Base-by-base conservation (phyloP, 30 jellyfish, hydroid and myxozoan species). In the Turritopsis dohrnii region DNA sequence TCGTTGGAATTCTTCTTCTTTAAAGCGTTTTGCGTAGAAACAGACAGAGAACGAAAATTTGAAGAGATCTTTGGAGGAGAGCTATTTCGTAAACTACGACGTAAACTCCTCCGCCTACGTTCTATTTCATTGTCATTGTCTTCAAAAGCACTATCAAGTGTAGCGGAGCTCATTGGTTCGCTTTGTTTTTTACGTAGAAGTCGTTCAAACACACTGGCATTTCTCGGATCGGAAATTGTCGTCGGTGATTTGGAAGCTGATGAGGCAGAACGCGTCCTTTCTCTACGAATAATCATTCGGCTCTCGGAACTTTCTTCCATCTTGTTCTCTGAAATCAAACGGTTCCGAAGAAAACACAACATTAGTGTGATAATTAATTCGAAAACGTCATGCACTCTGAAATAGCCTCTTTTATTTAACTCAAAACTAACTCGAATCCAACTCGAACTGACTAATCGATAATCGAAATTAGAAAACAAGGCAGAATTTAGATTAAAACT, bases 171-270 rank as follows among this genome's bases (percentile, higher is more conserved):
- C 22, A 18, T 23, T 19, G 77, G 31, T n/a, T 23, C 31, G 16
- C 74, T 77, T 1, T 26, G 72, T 1, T 77, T 77, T 77, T 60
- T 77, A 29, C 85, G 66, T 5, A 77, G 72, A 29, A 77, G 72
- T 19, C 85, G 77, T 60, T 77, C 85, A 25, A 25, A 77, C 22
- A 77, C 71, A 7, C 24, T 26, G 3, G 74, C 75, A 25, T 77
- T 77, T 29, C 66, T 60, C 53, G 85, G 85, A 30, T 77, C 71
- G n/a, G n/a, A n/a, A n/a, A n/a, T n/a, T n/a, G n/a, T n/a, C 19
- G 73, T 60, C 77, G 77, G 9, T 9, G 77, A 9, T 69, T 69
- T 16, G 30, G 77, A 69, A n/a, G 31, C 16, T n/a, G 31, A n/a
- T 8, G 30, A 69, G 9, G 28, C 31, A 9, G 77, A 69, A 17